Evolutionary conservation across 2,888 invertebrate genomes (phyloP), one percentile per base, ranked within the genome.

Genomic region (Lasioglossum morio): DNA sequence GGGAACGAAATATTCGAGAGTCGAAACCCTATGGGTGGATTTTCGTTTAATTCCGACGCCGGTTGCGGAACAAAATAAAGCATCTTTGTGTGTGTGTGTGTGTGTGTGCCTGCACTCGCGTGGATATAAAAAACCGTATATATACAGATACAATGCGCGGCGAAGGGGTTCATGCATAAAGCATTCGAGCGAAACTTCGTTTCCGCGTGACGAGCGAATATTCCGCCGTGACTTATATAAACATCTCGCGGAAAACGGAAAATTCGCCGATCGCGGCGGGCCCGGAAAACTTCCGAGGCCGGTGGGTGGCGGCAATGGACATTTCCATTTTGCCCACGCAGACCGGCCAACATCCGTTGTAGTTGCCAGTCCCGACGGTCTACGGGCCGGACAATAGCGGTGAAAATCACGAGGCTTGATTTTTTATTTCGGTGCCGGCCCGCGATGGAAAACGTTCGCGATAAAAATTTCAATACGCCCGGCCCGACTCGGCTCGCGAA

Each of bases 381-480:
- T 74, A 78, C 69, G 81, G 72, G 14, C 14, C 77, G 53, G 53
- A 85, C 86, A 86, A 86, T 85, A 78, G 81, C 77, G 57, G 19
- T 57, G 77, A 81, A 81, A 86, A 86, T 86, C 86, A 86, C 81
- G 34, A 40, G 8, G 73, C 77, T 77, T 69, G 70, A 80, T 70
- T 82, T 14, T 48, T 70, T 73, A 75, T 57, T 30, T 19, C 37
- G 12, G 34, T 30, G 19, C 4, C 34, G 66, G 30, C 48, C 19
- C 40, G 34, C 53, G 72, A 4, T 57, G 72, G 72, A 40, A 53
- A 76, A 60, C 63, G 63, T n/a, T 72, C 78, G 76, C 79, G 72
- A 53, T 34, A 14, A 80, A 76, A 87, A 87, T 82, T 88, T 80
- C 87, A 80, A 87, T 85, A 82, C 81, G 63, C 53, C 23, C 53